Evolutionary conservation across 1,140 invertebrate species (phyloP).

Genomic region (Brachionus rubens): DNA sequence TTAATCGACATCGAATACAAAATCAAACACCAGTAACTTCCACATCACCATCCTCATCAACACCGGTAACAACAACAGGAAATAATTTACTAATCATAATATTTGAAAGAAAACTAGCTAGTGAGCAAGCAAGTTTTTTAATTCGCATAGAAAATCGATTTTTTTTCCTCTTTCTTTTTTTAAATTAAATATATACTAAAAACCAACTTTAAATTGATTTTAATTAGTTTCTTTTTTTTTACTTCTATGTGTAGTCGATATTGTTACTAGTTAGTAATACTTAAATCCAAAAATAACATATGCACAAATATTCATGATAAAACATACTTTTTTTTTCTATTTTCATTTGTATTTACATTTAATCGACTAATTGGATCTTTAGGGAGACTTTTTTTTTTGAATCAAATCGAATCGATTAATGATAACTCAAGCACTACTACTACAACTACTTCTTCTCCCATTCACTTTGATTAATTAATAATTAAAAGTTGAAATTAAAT

Average conservation of each 20-base stretch:
- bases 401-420: too few species aligned
- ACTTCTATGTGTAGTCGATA: too few species aligned
- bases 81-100: not conserved
- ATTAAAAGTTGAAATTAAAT: too few species aligned
- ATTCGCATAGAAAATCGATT: constrained; percentile 24
- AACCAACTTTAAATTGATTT: not conserved
- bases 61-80: not conserved
- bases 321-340: not conserved
- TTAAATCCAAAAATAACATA: not conserved
- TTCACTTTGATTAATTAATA: too few species aligned
- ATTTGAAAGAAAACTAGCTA: not conserved
- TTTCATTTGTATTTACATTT: not conserved
- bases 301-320: constrained; percentile 18
- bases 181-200: not conserved
- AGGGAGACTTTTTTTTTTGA: not conserved
- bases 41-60: not conserved
- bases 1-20: not conserved
- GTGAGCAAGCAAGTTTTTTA: not conserved
- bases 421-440: too few species aligned
- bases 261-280: too few species aligned
- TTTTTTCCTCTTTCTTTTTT: too few species aligned
- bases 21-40: not conserved
- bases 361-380: not conserved
- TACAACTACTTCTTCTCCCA: too few species aligned
- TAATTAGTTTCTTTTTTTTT: not conserved